Conservation (phyloP, 2,113 vertebrate genomes). For the Litocranius walleri region DNA sequence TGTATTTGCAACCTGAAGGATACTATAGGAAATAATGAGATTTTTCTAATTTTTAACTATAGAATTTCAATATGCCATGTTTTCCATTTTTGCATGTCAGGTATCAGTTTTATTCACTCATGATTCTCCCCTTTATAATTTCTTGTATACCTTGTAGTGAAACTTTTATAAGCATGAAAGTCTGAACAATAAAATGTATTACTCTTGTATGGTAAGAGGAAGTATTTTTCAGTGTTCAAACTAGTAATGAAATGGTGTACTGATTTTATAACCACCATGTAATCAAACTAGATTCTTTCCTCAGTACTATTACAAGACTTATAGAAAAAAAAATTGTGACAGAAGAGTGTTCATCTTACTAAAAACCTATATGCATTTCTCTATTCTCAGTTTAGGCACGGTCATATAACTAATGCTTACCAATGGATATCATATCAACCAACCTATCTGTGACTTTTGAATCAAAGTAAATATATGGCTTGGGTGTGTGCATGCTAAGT, state of each 20-base stretch:
- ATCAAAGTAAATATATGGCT: neutral
- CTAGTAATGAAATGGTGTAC: neutral
- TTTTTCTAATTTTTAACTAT: neutral
- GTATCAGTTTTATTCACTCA: neutral
- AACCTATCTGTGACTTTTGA: neutral
- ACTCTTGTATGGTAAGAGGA: neutral
- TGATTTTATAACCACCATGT: neutral
- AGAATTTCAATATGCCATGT: neutral
- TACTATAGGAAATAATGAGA: neutral
- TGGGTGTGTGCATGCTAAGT: neutral
- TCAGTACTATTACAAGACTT: neutral
- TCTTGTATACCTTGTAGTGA: neutral
- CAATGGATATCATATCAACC: too few relatives aligned
- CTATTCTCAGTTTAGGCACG: neutral
- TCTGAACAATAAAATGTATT: neutral
- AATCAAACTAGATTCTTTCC: neutral
- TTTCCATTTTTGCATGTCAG: neutral
- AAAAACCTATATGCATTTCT: neutral
- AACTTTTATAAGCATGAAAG: neutral
- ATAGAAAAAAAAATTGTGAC: neutral
- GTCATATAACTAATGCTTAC: neutral
- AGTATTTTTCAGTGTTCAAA: neutral
- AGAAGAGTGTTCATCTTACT: neutral
- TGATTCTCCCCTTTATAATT: neutral
- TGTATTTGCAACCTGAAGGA: neutral